These are phyloP conservation scores for Loripinus fragilis DNA, from an alignment of 2,888 invertebrate species.

Conservation along the genomic window DNA sequence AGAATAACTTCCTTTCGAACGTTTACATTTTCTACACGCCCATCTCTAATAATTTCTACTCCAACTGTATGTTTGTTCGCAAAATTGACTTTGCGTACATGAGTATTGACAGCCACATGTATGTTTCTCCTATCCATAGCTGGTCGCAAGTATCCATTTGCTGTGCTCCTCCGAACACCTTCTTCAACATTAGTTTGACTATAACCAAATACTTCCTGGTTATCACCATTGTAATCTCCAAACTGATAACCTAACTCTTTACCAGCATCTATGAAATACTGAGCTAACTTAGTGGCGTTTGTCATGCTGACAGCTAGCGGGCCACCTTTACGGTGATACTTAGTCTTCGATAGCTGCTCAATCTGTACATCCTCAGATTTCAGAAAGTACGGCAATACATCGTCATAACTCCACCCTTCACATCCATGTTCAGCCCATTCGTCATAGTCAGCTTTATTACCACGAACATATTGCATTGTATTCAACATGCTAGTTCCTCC, in stretches of 20 bases:
- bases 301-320: slow-evolving; percentile 70
- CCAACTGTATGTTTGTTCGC: neutral
- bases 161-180: neutral
- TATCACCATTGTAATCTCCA: slow-evolving; percentile 84
- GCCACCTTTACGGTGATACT: slow-evolving; percentile 74
- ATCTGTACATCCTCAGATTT: slow-evolving; percentile 84
- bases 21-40: neutral
- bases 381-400: slow-evolving; percentile 87
- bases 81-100: neutral
- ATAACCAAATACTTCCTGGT: slow-evolving; percentile 65
- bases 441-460: slow-evolving; percentile 92
- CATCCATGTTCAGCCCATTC: slow-evolving; percentile 94
- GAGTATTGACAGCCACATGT: neutral
- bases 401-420: slow-evolving; percentile 93
- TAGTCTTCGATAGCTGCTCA: slow-evolving; percentile 58
- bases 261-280: slow-evolving; percentile 83
- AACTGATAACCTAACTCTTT: slow-evolving; percentile 86
- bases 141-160: neutral
- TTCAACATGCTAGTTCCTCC: slow-evolving; percentile 95
- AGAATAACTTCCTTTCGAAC: neutral
- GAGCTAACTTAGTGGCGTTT: slow-evolving; percentile 60
- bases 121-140: neutral
- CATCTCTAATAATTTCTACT: neutral
- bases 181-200: neutral
- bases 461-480: slow-evolving; percentile 95